A percentile compares a stretch with the other conserved stretches of the same genome.
Evolutionary conservation across 2,797 vertebrate genomes (phyloP).

Genomic region (Huso huso): DNA sequence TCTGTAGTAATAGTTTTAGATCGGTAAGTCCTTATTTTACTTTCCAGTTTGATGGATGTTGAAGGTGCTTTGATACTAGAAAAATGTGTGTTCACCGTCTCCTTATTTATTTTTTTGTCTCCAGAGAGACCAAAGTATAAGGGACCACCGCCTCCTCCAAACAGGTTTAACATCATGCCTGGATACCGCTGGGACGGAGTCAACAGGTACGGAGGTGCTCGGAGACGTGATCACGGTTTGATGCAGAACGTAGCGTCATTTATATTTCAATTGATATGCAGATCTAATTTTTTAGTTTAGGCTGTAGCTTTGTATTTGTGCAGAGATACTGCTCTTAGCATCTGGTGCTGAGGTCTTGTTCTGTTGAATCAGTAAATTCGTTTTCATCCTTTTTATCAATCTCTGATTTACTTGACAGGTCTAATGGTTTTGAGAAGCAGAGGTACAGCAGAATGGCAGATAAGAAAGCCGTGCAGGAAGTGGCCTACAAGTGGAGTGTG

Average conservation of each 20-base stretch:
- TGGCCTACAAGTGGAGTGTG: conserved; percentile 95
- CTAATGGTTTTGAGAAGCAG: conserved; percentile 92
- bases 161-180: conserved; percentile 85
- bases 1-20: no score
- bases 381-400: no score
- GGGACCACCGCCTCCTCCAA: conserved; percentile 82
- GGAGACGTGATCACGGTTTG: no score
- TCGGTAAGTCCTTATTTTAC: no score
- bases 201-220: conserved; percentile 65
- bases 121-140: conserved; percentile 78
- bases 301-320: no score
- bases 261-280: neutral
- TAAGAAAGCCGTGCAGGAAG: conserved; percentile 82
- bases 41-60: no score
- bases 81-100: no score
- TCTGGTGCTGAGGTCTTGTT: no score
- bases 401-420: conserved; percentile 50
- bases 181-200: conserved; percentile 96
- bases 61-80: no score
- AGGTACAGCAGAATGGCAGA: conserved; percentile 76
- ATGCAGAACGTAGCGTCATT: no score
- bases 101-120: conserved; percentile 15
- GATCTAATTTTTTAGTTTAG: neutral
- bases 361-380: no score
- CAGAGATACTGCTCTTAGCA: no score